Conservation (phyloP, 2,113 vertebrate species). For the human (Homo sapiens) region GRCh38 chr14:84177001-84177500, state of each 20-base stretch:
- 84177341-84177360: conserved; percentile 10
- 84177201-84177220: neutral
- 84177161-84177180: neutral
- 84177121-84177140: neutral
- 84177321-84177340: neutral
- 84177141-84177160: neutral
- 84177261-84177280: neutral
- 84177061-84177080: too few relatives aligned
- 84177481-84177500: neutral
- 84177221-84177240: neutral
- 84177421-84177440: neutral
- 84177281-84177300: conserved; percentile 27
- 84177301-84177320: neutral
- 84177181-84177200: neutral
- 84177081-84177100: neutral
- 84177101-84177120: conserved; percentile 1
- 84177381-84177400: conserved; percentile 50
- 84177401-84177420: neutral
- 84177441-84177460: neutral
- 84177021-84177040: too few relatives aligned
- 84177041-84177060: too few relatives aligned
- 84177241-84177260: neutral
- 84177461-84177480: neutral
- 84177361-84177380: conserved; percentile 29
- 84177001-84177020: too few relatives aligned